Conservation (phyloP, 2,797 vertebrate species). For the Chelidonichthys spinosus region DNA sequence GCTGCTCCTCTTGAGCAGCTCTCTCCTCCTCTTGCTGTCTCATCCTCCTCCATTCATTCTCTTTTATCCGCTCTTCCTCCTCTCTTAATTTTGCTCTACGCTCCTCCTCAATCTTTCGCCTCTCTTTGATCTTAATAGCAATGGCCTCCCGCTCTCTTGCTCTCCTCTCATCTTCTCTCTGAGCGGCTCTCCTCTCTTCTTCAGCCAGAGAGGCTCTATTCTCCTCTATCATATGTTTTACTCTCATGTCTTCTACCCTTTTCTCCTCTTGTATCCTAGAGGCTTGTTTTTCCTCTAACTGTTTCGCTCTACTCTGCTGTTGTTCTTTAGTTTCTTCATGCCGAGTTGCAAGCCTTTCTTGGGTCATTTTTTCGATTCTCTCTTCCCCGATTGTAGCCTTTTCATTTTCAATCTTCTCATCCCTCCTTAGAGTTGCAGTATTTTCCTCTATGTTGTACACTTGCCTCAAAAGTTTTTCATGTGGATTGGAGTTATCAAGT, state of each 20-base stretch:
- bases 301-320: slow-evolving; percentile 19
- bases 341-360: slow-evolving; percentile 18
- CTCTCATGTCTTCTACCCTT: slow-evolving; percentile 42
- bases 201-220: slow-evolving; percentile 59
- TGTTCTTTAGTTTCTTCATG: slow-evolving; percentile 38
- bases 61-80: slow-evolving; percentile 10
- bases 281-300: slow-evolving; percentile 6
- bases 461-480: slow-evolving; percentile 13
- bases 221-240: slow-evolving; percentile 58
- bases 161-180: slow-evolving; percentile 69
- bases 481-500: neutral
- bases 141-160: slow-evolving; percentile 60
- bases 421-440: slow-evolving; percentile 15
- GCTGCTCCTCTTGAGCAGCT: neutral
- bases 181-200: slow-evolving; percentile 53
- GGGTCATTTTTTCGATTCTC: slow-evolving; percentile 21
- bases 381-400: neutral
- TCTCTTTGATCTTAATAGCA: slow-evolving; percentile 58
- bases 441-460: slow-evolving; percentile 16
- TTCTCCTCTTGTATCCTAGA: slow-evolving; percentile 27
- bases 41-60: slow-evolving; percentile 23
- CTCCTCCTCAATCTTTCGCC: slow-evolving; percentile 25
- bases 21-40: slow-evolving; percentile 11
- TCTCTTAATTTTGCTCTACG: slow-evolving; percentile 13
- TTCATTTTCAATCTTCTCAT: slow-evolving; percentile 24